phyloP scores from a whole-genome alignment of 2,113 vertebrate species.

The Micromys minutus region DNA sequence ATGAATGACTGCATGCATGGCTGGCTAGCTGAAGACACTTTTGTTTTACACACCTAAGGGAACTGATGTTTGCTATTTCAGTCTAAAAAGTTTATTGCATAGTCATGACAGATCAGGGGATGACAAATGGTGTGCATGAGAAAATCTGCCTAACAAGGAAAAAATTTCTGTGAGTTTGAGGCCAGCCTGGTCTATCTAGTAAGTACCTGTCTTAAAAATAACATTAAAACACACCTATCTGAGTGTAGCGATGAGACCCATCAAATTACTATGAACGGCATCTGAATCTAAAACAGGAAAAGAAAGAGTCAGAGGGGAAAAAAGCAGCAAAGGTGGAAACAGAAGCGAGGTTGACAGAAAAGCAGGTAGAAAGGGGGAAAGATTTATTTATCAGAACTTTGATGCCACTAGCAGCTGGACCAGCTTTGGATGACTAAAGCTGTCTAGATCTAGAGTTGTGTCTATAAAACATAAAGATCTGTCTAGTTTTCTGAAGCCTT shows the following conservation, averaged over 20 bases:
- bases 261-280: neutral
- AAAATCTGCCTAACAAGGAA: neutral
- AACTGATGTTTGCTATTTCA: neutral
- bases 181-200: neutral
- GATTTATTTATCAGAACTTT: neutral
- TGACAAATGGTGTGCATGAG: neutral
- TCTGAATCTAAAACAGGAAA: neutral
- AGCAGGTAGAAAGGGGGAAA: neutral
- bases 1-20: neutral
- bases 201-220: neutral
- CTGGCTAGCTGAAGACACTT: neutral
- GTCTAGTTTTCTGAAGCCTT: neutral
- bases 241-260: neutral
- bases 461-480: neutral
- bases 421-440: neutral
- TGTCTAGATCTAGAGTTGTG: neutral
- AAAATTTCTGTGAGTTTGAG: neutral
- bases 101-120: neutral
- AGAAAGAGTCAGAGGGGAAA: neutral
- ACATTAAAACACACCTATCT: neutral
- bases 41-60: neutral
- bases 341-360: neutral
- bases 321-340: neutral
- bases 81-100: neutral
- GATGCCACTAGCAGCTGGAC: neutral